Base-by-base conservation (phyloP, 2,113 vertebrate species). In the Oncorhynchus mykiss region DNA sequence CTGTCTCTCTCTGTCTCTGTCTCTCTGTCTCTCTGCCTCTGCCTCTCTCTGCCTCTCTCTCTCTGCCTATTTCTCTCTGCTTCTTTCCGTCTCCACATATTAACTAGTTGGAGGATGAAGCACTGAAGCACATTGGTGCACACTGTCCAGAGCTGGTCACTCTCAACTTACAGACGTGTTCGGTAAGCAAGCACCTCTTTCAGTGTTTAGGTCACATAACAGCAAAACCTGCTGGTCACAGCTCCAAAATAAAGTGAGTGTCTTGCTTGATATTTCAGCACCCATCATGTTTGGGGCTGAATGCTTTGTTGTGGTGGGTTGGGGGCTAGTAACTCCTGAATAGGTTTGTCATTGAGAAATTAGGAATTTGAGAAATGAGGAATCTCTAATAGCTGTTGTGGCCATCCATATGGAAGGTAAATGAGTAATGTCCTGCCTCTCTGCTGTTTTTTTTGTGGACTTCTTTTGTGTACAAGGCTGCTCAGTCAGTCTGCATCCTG, bases 91-190 rank as follows among this genome's bases (percentile, higher is more conserved):
- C 65, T 65, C 39, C 20, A 11, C 77, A n/a, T 80, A 51, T 66
- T 72, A 80, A 85, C 0, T 89, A 99, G 97, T 89, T 99, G 25
- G 97, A 99, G 88, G 97, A 99, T 2, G 97, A 98, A 92, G 97
- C 98, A 71, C 92, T 99, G 85, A 98, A 98, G 80, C 96, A 97
- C 84, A 99, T 99, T 1, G 97, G 98, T 25, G 94, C 94, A 12
- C 93, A 98, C 79, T 99, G 97, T 91, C 96, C 97, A 2, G 96
- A 99, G 31, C 91, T 99, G 92, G 94, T 98, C 92, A 98, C 98
- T 3, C 94, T 99, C 86, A 99, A 98, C 91, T 88, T 99, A 62
- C 98, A 99, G 87, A 98, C 97, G 0, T 99, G 97, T 91, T 95
- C 96, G 80, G 97, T 99, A 95, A 98, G 96, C 45, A 14, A 25